Evolutionary conservation across 1,140 invertebrate species (phyloP), one percentile per base, ranked within the genome.

Genomic region (Philopotamus ludificatus): DNA sequence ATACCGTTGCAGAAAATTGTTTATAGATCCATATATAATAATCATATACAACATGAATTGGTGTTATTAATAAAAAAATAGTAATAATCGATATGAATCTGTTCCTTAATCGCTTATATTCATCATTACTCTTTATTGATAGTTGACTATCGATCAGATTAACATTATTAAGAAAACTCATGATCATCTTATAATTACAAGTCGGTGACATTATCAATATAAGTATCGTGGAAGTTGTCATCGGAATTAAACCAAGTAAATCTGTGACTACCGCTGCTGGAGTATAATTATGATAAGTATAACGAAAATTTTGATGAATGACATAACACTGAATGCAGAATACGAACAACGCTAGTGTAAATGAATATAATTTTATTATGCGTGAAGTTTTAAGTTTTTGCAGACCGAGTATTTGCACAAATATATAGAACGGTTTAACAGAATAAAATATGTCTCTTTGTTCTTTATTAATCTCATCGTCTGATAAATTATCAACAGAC

Each of bases 81-180:
- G 63, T 39, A 3, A 45, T 28, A 2, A 34, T 20, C 10, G 57
- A 7, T 4, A 60, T 9, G 12, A 66, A 50, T 42, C 62, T 70
- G 4, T 34, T 55, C 18, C 68, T 63, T 26, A 66, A n/a, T 3
- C 47, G 54, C 39, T 57, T 70, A 34, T 70, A 66, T 16, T 64
- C 58, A 18, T 64, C 28, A 1, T 45, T 62, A 1, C 15, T 22
- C 22, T 66, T 21, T n/a, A 70, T 64, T 26, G 22, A 26, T 1
- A 70, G 55, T 34, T 70, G 64, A 23, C 55, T 64, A 28, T 70
- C 68, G 2, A 70, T 28, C 4, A 70, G 60, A 51, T 64, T 59
- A 44, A 64, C 66, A 41, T 70, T 70, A n/a, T 70, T 70, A 4
- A 70, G 34, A 12, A 50, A 45, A 41, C 68, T 59, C 15, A 64